Evolutionary conservation across 2,888 invertebrate genomes (phyloP).

Genomic region (Ornithoptera priamus): DNA sequence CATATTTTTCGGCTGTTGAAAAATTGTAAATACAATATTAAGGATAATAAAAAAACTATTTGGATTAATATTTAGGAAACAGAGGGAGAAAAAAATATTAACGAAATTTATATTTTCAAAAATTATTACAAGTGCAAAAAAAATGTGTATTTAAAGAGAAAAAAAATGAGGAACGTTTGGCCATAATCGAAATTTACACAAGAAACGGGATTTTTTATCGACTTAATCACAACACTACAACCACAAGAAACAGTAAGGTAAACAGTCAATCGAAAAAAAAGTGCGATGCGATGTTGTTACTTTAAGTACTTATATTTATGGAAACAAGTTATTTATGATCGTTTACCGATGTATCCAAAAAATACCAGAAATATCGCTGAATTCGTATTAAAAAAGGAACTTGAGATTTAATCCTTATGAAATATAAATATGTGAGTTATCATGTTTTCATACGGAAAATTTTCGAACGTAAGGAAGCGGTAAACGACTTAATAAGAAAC

Average conservation of each 20-base stretch:
- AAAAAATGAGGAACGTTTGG: constrained; percentile 73
- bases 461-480: not conserved
- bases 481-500: constrained; percentile 43
- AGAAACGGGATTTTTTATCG: constrained; percentile 73
- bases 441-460: not conserved
- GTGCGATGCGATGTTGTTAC: constrained; percentile 72
- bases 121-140: constrained; percentile 78
- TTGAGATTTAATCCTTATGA: too few relatives aligned
- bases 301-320: constrained; percentile 57
- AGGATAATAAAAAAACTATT: constrained; percentile 79
- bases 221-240: constrained; percentile 70
- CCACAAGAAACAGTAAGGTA: constrained; percentile 73
- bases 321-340: constrained; percentile 57
- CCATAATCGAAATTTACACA: constrained; percentile 72
- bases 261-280: constrained; percentile 63
- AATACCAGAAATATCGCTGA: not conserved
- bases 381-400: not conserved
- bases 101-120: constrained; percentile 81
- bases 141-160: constrained; percentile 61
- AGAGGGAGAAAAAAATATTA: constrained; percentile 74
- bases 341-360: not conserved
- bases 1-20: constrained; percentile 81
- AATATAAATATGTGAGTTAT: too few relatives aligned
- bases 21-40: constrained; percentile 80
- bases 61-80: constrained; percentile 80